phyloP scores from a whole-genome alignment of 2,888 invertebrate genomes.

The Embidobia sp. region DNA sequence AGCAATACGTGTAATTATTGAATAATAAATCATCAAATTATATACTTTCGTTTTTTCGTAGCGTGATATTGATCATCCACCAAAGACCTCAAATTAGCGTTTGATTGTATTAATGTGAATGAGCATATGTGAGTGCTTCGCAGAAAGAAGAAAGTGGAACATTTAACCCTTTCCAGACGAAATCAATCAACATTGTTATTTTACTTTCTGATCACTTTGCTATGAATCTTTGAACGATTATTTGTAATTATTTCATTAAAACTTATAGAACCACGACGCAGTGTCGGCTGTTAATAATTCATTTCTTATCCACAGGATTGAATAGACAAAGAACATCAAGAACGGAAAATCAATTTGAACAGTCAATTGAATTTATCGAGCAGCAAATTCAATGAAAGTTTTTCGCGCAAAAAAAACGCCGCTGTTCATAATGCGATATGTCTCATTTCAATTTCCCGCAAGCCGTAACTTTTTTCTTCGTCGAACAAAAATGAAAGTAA shows the following conservation, averaged over 20 bases:
- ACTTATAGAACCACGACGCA: too few species aligned
- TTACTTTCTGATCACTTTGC: slow-evolving; percentile 21
- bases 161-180: slow-evolving; percentile 37
- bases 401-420: not conserved
- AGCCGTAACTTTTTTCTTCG: slow-evolving; percentile 30
- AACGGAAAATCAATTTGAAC: too few species aligned
- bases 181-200: slow-evolving; percentile 42
- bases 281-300: too few species aligned
- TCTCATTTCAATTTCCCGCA: slow-evolving; percentile 7
- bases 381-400: slow-evolving; percentile 6
- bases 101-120: slow-evolving; percentile 41
- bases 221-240: too few species aligned
- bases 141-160: slow-evolving; percentile 57
- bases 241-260: too few species aligned
- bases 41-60: slow-evolving; percentile 48
- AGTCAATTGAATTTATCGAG: too few species aligned
- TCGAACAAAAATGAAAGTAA: slow-evolving; percentile 61
- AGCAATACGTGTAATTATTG: slow-evolving; percentile 35
- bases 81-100: slow-evolving; percentile 29
- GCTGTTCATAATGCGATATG: slow-evolving; percentile 2
- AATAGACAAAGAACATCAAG: too few species aligned
- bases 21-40: slow-evolving; percentile 45
- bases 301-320: too few species aligned
- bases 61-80: slow-evolving; percentile 27
- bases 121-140: slow-evolving; percentile 15